Evolutionary conservation across 2,113 vertebrate genomes (phyloP).

Genomic region (Neogobius melanostomus): DNA sequence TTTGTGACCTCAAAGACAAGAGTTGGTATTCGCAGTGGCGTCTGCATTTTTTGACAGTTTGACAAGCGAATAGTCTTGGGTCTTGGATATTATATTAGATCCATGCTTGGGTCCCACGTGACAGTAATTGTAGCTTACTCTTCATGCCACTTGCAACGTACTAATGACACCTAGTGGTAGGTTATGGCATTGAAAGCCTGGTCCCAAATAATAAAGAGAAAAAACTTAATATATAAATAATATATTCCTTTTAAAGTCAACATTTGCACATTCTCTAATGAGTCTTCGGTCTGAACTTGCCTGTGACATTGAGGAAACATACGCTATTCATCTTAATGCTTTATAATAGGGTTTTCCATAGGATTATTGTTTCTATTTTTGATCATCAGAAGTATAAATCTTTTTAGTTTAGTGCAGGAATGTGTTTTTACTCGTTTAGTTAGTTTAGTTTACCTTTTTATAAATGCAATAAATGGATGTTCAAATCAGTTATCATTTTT

Average conservation of each 20-base stretch:
- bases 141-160: slow-evolving; percentile 1
- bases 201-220: no score
- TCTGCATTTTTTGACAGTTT: not conserved
- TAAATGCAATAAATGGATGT: no score
- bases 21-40: not conserved
- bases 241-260: no score
- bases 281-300: no score
- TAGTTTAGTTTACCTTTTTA: no score
- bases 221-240: no score
- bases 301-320: no score
- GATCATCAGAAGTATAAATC: slow-evolving; percentile 28
- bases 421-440: slow-evolving; percentile 2
- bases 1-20: not conserved
- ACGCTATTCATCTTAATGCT: no score
- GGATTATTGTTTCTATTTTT: slow-evolving; percentile 35
- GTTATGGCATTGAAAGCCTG: not conserved
- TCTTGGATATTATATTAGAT: not conserved
- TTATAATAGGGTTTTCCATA: no score
- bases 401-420: slow-evolving; percentile 44
- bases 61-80: no score
- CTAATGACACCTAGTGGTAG: slow-evolving; percentile 53
- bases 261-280: no score
- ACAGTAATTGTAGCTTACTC: not conserved
- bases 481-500: no score
- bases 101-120: not conserved